A percentile compares a stretch with the other conserved stretches of the same genome.
Conservation (phyloP, 2,888 invertebrate genomes). For the Drosophila paranaensis region DNA sequence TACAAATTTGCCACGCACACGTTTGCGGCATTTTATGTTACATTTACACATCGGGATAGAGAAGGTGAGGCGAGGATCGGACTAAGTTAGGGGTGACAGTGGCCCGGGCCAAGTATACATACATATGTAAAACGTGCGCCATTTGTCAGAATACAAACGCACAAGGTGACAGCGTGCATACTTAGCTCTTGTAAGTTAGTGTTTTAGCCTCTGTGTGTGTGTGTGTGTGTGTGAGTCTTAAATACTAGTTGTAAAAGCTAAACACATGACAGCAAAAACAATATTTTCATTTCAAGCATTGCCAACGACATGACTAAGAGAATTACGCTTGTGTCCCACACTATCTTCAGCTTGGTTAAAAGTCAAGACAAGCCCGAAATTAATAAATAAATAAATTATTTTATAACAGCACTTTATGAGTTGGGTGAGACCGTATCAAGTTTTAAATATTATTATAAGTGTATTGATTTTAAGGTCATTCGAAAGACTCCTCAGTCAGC, state of each 20-base stretch:
- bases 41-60: conserved; percentile 57
- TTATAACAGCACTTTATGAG: not conserved
- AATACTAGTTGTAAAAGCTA: conserved; percentile 27
- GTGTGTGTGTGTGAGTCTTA: conserved; percentile 6
- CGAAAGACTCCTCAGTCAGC: too few relatives aligned
- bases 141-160: conserved; percentile 68
- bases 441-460: too few relatives aligned
- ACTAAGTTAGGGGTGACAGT: not conserved
- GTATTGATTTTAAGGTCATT: too few relatives aligned
- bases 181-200: conserved; percentile 15
- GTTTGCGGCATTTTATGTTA: conserved; percentile 80
- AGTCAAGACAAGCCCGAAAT: not conserved
- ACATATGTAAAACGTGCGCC: conserved; percentile 76
- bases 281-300: conserved; percentile 12
- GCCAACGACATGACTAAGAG: not conserved
- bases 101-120: conserved; percentile 43
- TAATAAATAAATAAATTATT: not conserved
- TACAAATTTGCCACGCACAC: conserved; percentile 81
- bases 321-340: not conserved
- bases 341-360: not conserved
- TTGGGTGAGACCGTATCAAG: too few relatives aligned
- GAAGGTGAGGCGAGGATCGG: not conserved
- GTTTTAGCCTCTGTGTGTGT: not conserved
- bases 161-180: conserved; percentile 47
- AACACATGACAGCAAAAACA: conserved; percentile 5